These are phyloP conservation scores for Diuraphis noxia DNA, from an alignment of 1,140 invertebrate species.

Conservation along the genomic window DNA sequence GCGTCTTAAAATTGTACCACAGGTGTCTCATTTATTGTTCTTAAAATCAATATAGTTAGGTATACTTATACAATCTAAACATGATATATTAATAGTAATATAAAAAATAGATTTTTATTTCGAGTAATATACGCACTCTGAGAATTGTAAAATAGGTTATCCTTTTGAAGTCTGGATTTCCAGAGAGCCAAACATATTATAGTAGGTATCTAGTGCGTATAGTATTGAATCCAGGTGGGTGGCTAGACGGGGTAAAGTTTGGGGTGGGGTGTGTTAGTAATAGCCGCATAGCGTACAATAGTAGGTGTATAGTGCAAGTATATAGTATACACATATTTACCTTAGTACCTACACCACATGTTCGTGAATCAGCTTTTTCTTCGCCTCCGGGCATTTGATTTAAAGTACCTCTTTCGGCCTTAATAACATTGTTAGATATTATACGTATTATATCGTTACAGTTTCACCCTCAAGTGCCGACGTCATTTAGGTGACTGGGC, in stretches of 20 bases:
- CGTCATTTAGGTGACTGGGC: not conserved
- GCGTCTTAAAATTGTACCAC: not conserved
- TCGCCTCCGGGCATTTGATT: not conserved
- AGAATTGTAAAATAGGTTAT: not conserved
- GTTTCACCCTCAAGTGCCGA: not conserved
- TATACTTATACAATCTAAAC: not conserved
- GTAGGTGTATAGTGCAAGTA: not conserved
- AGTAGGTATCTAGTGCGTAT: not conserved
- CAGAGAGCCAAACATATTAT: not conserved
- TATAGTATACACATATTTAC: not conserved
- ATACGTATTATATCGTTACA: not conserved
- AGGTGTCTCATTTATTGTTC: not conserved
- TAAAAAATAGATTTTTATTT: not conserved
- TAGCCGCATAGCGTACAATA: not conserved
- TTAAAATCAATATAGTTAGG: not conserved
- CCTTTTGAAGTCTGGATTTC: not conserved
- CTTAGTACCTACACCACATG: not conserved
- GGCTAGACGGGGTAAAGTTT: not conserved
- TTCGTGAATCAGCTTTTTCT: slow-evolving; percentile 1
- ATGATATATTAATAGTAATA: not conserved
- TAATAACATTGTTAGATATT: slow-evolving; percentile 10
- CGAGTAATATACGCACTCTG: not conserved
- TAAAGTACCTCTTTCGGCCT: not conserved
- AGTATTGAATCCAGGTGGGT: not conserved
- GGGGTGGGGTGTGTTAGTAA: not conserved